phyloP scores from a whole-genome alignment of 2,113 vertebrate species.

The Bagarius yarrelli region DNA sequence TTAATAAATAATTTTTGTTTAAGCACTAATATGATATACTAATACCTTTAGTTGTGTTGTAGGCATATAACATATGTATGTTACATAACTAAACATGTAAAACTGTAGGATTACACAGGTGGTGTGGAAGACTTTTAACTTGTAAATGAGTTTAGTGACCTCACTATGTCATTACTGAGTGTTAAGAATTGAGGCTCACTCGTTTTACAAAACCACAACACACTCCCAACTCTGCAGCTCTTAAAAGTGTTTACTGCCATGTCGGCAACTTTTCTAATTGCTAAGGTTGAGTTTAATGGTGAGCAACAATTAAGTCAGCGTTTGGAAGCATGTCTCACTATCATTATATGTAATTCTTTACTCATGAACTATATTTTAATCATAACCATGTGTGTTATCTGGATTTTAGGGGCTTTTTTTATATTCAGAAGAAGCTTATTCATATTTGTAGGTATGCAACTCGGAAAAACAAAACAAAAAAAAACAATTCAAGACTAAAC shows the following conservation, averaged over 20 bases:
- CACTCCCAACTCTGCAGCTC: background rate
- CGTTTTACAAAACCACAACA: background rate
- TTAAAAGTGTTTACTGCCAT: background rate
- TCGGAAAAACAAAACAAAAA: background rate
- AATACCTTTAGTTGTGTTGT: too few species aligned
- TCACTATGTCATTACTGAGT: background rate
- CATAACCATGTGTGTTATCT: conserved; percentile 9
- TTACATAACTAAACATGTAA: too few species aligned
- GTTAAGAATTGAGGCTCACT: background rate
- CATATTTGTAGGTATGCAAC: conserved; percentile 12
- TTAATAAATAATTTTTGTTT: too few species aligned
- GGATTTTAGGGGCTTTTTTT: background rate
- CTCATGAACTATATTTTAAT: conserved; percentile 12
- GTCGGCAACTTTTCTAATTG: conserved; percentile 1
- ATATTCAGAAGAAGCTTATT: background rate
- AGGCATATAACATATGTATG: too few species aligned
- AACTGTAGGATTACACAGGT: too few species aligned
- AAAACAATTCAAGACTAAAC: background rate
- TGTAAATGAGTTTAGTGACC: background rate
- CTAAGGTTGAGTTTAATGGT: conserved; percentile 6
- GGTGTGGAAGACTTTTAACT: background rate
- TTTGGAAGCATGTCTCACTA: background rate
- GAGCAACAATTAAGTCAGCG: conserved; percentile 23
- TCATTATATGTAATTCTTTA: conserved; percentile 12
- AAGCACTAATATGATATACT: too few species aligned